Conservation (phyloP, 1,140 invertebrate species). For the Drosophila kanapiae region DNA sequence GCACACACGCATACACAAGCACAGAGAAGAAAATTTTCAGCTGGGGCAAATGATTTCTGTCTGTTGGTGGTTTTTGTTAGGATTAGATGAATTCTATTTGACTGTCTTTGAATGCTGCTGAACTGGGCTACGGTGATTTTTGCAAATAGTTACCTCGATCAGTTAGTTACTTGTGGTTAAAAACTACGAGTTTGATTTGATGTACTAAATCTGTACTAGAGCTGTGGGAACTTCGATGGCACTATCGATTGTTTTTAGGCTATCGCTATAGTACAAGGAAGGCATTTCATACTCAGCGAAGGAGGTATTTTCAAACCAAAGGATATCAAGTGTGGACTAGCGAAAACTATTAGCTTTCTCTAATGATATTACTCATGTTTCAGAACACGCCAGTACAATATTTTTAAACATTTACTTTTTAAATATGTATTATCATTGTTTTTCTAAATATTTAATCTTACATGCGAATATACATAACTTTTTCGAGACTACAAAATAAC, state of each 20-base stretch:
- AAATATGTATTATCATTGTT: too few species aligned
- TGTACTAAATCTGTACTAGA: slow-evolving; percentile 21
- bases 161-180: slow-evolving; percentile 36
- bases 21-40: slow-evolving; percentile 54
- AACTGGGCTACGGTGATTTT: slow-evolving; percentile 20
- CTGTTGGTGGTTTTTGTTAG: slow-evolving; percentile 25
- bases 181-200: slow-evolving; percentile 32
- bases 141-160: slow-evolving; percentile 45
- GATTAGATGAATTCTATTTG: slow-evolving; percentile 27
- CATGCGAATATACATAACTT: too few species aligned
- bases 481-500: too few species aligned
- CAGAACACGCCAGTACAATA: too few species aligned
- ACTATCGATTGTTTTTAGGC: not conserved
- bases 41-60: slow-evolving; percentile 40
- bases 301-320: not conserved
- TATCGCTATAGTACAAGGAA: not conserved
- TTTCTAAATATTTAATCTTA: too few species aligned
- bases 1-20: slow-evolving; percentile 44
- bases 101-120: slow-evolving; percentile 40
- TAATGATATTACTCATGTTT: too few species aligned
- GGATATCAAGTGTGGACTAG: too few species aligned
- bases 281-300: not conserved
- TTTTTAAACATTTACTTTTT: too few species aligned
- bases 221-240: slow-evolving; percentile 6
- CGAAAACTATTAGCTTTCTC: too few species aligned